Base-by-base conservation (phyloP, 2,797 vertebrate genomes). In the Triplophysa yarkandensis region DNA sequence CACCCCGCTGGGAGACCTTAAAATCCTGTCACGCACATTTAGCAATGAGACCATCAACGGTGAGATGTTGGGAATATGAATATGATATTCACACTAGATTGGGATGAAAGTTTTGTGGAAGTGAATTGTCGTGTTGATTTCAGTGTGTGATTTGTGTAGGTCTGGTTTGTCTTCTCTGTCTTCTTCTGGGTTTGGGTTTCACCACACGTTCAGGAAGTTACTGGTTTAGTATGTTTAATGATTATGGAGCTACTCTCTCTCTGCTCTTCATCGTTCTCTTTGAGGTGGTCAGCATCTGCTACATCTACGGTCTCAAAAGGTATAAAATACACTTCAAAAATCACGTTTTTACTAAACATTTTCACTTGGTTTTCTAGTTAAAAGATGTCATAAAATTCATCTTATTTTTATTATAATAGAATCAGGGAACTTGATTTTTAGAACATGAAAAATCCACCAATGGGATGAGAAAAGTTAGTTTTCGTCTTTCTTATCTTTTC, bases 161-260 rank as follows among this genome's bases (percentile, higher is more conserved):
- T 60, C 19, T 89, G 2, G 85, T 98, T 78, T 98, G 96, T 72
- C 13, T 95, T 13, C 1, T 94, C 19, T 95, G 89, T 78, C 87
- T 95, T 0, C 68, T 92, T 28, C 80, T 97, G 0, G 95, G 95
- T 55, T 81, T 98, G 0, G 85, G 93, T 78, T 98, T 98, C 88
- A 98, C 95, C 79, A 87, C 90, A 62, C 85, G 91, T 0, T 88
- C 95, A 0, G 96, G 96, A 9, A 98, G 91, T 83, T 98, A 98
- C 74, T 98, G 95, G 96, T 96, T 98, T 66, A 91, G 92, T 81
- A 94, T 98, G 43, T 98, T 98, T 87, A 98, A 98, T 0, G 95
- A 98, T 80, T 98, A 96, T 0, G 93, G 91, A 0, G 93, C 94
- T 76, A 94, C 92, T 0, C 92, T 98, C 68, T 94, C 96, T 0